phyloP scores from a whole-genome alignment of 1,140 invertebrate species.

The Brachionus angularis region DNA sequence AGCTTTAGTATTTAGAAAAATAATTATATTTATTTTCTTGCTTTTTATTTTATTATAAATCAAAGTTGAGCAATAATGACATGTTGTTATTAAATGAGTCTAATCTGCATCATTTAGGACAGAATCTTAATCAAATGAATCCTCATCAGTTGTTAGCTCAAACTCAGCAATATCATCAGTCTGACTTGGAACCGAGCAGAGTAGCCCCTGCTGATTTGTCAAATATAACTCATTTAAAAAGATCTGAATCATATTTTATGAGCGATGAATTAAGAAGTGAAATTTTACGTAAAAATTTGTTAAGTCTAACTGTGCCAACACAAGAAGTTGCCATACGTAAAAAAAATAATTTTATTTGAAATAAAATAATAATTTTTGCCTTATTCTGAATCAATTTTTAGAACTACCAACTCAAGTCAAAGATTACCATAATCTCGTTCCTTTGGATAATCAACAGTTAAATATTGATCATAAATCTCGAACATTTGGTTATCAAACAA shows the following conservation, averaged over 20 bases:
- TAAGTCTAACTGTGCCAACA: not conserved
- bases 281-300: constrained; percentile 36
- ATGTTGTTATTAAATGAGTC: constrained; percentile 6
- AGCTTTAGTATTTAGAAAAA: not conserved
- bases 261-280: constrained; percentile 42
- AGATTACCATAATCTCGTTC: constrained; percentile 80
- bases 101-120: not conserved
- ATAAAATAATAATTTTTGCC: not conserved
- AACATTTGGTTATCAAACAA: constrained; percentile 70
- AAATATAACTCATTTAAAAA: constrained; percentile 33
- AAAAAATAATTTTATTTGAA: not conserved
- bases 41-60: not conserved
- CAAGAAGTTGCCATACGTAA: constrained; percentile 32
- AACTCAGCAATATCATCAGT: not conserved
- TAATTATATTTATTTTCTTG: not conserved
- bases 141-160: constrained; percentile 1
- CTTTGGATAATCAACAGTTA: constrained; percentile 67
- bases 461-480: constrained; percentile 63
- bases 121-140: not conserved
- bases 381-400: constrained; percentile 37
- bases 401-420: constrained; percentile 80
- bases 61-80: constrained; percentile 4
- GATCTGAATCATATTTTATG: constrained; percentile 43
- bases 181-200: constrained; percentile 33
- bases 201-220: constrained; percentile 14